Conservation (phyloP, 2,888 invertebrate species). For the Polymixis lichenea region DNA sequence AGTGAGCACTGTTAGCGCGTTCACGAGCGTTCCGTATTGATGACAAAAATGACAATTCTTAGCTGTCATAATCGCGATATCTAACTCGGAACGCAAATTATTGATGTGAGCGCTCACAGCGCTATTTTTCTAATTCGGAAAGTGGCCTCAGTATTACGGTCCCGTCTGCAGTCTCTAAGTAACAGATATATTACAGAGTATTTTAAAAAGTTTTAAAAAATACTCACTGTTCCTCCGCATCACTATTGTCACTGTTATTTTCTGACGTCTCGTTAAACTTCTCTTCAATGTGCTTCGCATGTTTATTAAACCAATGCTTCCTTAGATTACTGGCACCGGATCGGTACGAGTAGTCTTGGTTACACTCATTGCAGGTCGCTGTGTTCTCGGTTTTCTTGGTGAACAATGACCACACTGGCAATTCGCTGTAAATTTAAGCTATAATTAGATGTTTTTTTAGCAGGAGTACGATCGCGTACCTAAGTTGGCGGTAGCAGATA, state of each 20-base stretch:
- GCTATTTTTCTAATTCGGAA: too few species aligned
- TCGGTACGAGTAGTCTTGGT: conserved; percentile 45
- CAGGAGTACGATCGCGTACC: too few species aligned
- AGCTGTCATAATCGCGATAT: too few species aligned
- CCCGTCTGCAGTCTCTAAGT: too few species aligned
- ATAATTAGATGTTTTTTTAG: neutral
- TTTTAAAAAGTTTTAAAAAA: neutral
- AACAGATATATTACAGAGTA: neutral
- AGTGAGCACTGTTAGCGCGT: too few species aligned
- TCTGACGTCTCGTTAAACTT: neutral
- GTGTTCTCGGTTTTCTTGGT: neutral
- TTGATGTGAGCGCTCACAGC: too few species aligned
- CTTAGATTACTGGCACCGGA: conserved; percentile 36
- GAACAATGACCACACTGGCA: conserved; percentile 54
- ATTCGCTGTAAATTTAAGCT: conserved; percentile 17
- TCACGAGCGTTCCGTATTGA: too few species aligned
- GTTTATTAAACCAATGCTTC: conserved; percentile 47
- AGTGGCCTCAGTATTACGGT: too few species aligned
- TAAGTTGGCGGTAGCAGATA: too few species aligned
- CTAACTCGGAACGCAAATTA: too few species aligned
- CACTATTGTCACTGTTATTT: conserved; percentile 37
- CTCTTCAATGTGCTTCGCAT: neutral
- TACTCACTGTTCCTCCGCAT: conserved; percentile 52
- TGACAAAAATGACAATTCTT: too few species aligned
- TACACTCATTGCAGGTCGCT: conserved; percentile 61